Conservation (phyloP, 92 coral and sea anemone genomes). For the Epizoanthus scotinus region DNA sequence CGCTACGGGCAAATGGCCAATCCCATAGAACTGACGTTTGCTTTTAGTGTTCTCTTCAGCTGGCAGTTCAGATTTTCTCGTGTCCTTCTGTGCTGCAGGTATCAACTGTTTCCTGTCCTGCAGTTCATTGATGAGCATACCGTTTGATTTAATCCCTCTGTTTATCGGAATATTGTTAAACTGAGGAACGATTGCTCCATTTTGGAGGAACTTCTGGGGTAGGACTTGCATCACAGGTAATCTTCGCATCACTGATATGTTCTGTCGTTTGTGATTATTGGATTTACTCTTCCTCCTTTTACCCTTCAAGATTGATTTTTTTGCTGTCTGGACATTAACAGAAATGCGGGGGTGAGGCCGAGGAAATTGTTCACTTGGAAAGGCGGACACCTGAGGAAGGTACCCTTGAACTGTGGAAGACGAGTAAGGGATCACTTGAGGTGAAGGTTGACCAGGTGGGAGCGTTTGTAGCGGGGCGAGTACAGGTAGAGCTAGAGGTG, state of each 20-base stretch:
- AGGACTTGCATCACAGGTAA: slow-evolving; percentile 89
- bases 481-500: neutral
- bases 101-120: slow-evolving; percentile 64
- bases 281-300: neutral
- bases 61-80: neutral
- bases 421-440: slow-evolving; percentile 11
- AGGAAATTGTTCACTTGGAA: slow-evolving; percentile 21
- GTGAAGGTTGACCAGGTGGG: neutral
- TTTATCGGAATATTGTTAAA: slow-evolving; percentile 62
- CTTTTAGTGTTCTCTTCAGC: too few relatives aligned
- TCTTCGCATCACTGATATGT: slow-evolving; percentile 70
- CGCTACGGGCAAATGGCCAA: too few relatives aligned
- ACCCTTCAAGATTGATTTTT: neutral
- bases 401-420: neutral
- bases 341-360: slow-evolving; percentile 57
- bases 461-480: neutral
- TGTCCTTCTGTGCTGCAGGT: slow-evolving; percentile 32
- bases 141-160: slow-evolving; percentile 57
- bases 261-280: slow-evolving; percentile 49
- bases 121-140: slow-evolving; percentile 66
- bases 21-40: too few relatives aligned
- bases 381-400: neutral
- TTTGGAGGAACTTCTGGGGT: slow-evolving; percentile 76
- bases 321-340: slow-evolving; percentile 50
- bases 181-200: slow-evolving; percentile 71